Evolutionary conservation across 92 coral and sea anemone species (phyloP), one percentile per base, ranked within the genome.

Genomic region (Phenganax subtilis): DNA sequence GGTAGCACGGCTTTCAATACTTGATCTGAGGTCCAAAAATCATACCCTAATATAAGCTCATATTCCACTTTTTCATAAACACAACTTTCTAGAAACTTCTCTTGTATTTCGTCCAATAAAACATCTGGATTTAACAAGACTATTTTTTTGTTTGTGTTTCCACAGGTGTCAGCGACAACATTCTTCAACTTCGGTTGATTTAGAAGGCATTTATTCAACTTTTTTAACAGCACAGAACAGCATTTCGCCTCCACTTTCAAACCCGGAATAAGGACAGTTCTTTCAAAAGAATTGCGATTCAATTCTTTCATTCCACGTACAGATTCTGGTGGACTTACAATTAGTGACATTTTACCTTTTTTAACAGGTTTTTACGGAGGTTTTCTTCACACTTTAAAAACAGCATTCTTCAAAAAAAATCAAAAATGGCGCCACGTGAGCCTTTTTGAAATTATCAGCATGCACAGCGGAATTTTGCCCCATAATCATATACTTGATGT

Each of bases 11-110:
- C 97, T 57, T 93, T 84, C 37, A 94, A 71, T 28, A 92, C 87
- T 76, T 94, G 97, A 29, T 94, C 98, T 44, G 90, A 75, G 29
- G 90, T 88, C 98, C 98, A 94, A 70, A 87, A 87, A 68, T 89
- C 91, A 86, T 94, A 94, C 31, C 85, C 89, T 57, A 92, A 78
- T n/a, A 65, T 84, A 69, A 94, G 69, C 12, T 90, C 93, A 78
- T 92, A 82, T 4, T 27, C 76, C 25, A 77, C 76, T 58, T 84
- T 85, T 31, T 85, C 92, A 56, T 90, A 97, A 16, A 81, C 86
- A 5, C 87, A 89, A 30, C 16, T 84, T 16, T 80, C 68, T 56
- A 85, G 83, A 52, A 94, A 83, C 14, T 85, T 84, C 70, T 82
- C 78, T n/a, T 92, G 92, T 56, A 79, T 81, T 0, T 84, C 81